phyloP scores from a whole-genome alignment of 64 coral and sea anemone species.

The Montipora efflorescens region DNA sequence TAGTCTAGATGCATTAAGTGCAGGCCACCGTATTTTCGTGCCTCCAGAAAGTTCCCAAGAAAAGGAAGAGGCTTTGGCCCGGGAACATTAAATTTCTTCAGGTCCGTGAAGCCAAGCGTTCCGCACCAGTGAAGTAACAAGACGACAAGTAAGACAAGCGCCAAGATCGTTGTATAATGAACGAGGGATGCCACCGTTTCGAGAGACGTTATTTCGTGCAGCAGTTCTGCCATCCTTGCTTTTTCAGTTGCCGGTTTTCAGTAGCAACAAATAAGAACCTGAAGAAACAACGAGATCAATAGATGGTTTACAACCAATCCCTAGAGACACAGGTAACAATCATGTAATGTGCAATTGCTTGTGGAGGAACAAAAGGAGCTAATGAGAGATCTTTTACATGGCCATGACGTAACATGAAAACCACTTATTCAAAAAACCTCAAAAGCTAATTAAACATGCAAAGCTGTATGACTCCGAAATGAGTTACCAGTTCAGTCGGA shows the following conservation, averaged over 20 bases:
- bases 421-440: too few species aligned
- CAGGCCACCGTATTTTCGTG: conserved; percentile 45
- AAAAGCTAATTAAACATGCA: too few species aligned
- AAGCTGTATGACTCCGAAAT: too few species aligned
- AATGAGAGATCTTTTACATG: too few species aligned
- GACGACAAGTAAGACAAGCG: not conserved
- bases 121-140: conserved; percentile 59
- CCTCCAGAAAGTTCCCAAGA: conserved; percentile 72
- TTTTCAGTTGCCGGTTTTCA: not conserved
- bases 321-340: too few species aligned
- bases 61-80: conserved; percentile 67
- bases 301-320: too few species aligned
- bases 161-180: conserved; percentile 7
- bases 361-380: too few species aligned
- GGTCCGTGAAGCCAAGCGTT: conserved; percentile 31
- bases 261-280: not conserved
- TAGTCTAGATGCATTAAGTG: conserved; percentile 41
- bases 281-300: not conserved
- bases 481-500: too few species aligned
- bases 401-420: too few species aligned
- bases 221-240: not conserved
- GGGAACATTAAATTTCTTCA: conserved; percentile 73
- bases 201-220: not conserved
- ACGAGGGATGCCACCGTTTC: not conserved
- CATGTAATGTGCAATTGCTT: too few species aligned